Percentiles rank a stretch among this genome's conserved stretches.
phyloP scores from a whole-genome alignment of 1,140 invertebrate genomes.

The Caerostris darwini region DNA sequence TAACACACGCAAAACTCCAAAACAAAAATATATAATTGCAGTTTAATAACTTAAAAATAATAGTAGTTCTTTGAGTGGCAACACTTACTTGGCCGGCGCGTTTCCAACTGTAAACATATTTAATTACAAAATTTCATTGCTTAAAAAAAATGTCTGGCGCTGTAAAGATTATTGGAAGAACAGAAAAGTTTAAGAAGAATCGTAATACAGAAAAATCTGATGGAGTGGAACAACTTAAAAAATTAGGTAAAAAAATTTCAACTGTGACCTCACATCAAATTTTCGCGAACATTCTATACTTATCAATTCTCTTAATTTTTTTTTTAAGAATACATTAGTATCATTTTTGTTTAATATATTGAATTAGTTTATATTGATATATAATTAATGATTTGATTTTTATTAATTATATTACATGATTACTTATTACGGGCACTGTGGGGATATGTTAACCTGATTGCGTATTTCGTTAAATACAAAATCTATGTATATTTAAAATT shows the following conservation, averaged over 20 bases:
- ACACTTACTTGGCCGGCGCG: not conserved
- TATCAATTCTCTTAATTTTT: not conserved
- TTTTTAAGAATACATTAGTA: no score
- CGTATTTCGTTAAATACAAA: no score
- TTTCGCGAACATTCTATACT: not conserved
- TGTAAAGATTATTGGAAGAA: slow-evolving; percentile 33
- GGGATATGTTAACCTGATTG: no score
- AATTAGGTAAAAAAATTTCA: not conserved
- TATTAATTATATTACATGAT: no score
- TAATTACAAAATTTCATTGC: not conserved
- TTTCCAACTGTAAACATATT: not conserved
- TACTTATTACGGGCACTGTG: no score
- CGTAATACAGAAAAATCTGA: not conserved
- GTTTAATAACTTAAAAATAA: not conserved
- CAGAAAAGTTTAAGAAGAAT: slow-evolving; percentile 39
- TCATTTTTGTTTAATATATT: no score
- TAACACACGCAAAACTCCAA: no score
- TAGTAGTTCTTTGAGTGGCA: not conserved
- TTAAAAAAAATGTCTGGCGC: slow-evolving; percentile 17
- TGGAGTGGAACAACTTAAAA: slow-evolving; percentile 26
- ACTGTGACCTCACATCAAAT: not conserved
- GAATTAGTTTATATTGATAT: no score
- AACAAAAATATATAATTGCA: not conserved
- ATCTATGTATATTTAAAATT: no score
- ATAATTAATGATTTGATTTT: no score